Percentiles rank a stretch among this genome's conserved stretches.
phyloP scores from a whole-genome alignment of 2,888 invertebrate species.

The Dicranocentrus wangi region DNA sequence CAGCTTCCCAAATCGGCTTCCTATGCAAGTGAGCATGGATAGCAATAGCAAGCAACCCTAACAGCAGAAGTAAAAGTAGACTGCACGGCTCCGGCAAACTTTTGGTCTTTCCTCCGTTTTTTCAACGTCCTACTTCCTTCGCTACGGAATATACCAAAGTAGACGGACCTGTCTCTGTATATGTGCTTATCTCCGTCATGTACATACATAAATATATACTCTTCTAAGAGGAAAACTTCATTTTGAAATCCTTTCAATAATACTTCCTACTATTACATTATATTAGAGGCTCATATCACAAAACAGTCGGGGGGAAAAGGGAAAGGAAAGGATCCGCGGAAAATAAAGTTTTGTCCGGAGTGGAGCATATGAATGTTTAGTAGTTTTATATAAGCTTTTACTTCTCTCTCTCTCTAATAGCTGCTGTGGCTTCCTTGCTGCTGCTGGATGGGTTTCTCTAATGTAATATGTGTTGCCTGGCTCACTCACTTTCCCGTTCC shows the following conservation, averaged over 20 bases:
- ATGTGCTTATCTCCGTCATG: too few relatives aligned
- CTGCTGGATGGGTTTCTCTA: constrained; percentile 8
- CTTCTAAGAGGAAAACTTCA: constrained; percentile 36
- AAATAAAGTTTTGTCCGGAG: constrained; percentile 46
- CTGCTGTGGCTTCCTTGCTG: not conserved
- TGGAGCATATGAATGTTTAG: not conserved
- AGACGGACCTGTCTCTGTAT: too few relatives aligned
- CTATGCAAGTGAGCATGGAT: constrained; percentile 1
- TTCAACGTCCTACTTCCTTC: not conserved
- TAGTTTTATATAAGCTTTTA: not conserved
- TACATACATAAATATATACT: too few relatives aligned
- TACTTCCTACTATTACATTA: constrained; percentile 26
- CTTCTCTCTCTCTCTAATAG: too few relatives aligned
- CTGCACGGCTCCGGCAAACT: constrained; percentile 49
- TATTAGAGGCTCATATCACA: constrained; percentile 37
- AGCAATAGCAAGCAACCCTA: too few relatives aligned
- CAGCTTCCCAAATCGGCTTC: constrained; percentile 16
- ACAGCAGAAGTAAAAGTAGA: constrained; percentile 22
- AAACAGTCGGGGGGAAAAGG: constrained; percentile 15
- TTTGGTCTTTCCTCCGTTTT: constrained; percentile 9
- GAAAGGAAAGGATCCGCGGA: constrained; percentile 13
- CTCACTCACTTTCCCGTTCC: constrained; percentile 47
- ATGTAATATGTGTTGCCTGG: constrained; percentile 24
- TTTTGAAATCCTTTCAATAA: constrained; percentile 56
- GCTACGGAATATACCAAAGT: too few relatives aligned